These are phyloP conservation scores for Dipodomys spectabilis DNA, from an alignment of 2,113 vertebrate genomes.

Conservation along the genomic window DNA sequence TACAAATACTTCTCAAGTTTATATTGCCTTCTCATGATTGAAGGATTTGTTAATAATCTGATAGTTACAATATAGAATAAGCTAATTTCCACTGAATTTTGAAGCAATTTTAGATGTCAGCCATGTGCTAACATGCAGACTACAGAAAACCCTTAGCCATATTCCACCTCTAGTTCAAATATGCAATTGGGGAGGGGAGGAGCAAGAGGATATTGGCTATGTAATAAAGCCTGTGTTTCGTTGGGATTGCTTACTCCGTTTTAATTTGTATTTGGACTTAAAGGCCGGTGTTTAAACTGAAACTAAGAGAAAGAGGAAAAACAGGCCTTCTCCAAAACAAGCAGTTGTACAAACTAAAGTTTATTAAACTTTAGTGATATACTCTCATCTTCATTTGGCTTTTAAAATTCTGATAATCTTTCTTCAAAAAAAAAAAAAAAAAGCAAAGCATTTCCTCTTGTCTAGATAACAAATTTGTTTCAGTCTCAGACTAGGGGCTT, in stretches of 20 bases:
- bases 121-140: neutral
- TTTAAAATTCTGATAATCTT: slow-evolving; percentile 48
- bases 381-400: slow-evolving; percentile 35
- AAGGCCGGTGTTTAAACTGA: slow-evolving; percentile 17
- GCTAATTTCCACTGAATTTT: slow-evolving; percentile 7
- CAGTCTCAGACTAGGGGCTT: neutral
- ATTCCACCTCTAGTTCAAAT: slow-evolving; percentile 1
- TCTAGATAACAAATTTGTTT: slow-evolving; percentile 52
- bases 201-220: neutral
- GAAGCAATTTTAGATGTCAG: neutral
- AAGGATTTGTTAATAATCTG: neutral
- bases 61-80: no score
- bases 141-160: neutral
- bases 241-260: slow-evolving; percentile 1
- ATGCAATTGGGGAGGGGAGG: neutral
- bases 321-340: neutral
- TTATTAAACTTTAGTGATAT: neutral
- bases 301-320: neutral
- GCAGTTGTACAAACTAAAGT: neutral
- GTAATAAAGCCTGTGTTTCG: neutral
- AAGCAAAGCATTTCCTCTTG: slow-evolving; percentile 41
- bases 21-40: neutral
- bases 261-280: slow-evolving; percentile 16
- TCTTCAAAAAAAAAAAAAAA: neutral
- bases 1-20: neutral